Base-by-base conservation (phyloP, 2,113 vertebrate genomes). In the Etheostoma spectabile region DNA sequence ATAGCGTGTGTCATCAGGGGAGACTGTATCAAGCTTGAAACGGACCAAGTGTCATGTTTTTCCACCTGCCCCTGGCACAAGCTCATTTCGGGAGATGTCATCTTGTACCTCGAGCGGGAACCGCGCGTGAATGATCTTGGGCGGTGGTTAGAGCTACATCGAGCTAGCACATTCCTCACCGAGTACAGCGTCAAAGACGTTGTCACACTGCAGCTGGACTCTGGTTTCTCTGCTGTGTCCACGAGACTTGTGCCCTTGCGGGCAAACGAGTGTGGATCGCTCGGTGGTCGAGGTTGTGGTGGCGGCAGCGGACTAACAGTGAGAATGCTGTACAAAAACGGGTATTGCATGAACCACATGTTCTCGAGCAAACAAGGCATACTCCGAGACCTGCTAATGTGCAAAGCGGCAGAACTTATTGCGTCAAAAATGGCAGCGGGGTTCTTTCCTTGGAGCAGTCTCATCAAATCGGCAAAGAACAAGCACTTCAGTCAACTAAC, bases 261-360 rank as follows among this genome's bases (percentile, higher is more conserved):
- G 38, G 38, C 38, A 38, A 38, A 2, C 38, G 38, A 38, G 38
- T 10, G 8, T 38, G 38, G 38, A 10, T 38, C 38, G 8, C 38
- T 10, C 30, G 4, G 30, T 30, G 30, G 30, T 30, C 30, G 30
- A 30, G 30, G 30, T 30, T 30, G 30, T 30, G 30, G 30, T 30
- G 30, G 30, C 30, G 30, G 30, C 30, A 30, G 30, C 30, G 30
- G 30, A 30, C 2, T 38, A 10, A 38, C 35, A 10, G 35, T 38
- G 35, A 38, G 35, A 38, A 10, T 38, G 35, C 35, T 38, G 35
- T 38, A 38, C 35, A 38, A 38, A 38, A 8, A 38, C 8, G 35
- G 35, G 35, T 70, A 63, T 5, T 82, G 64, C 12, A 46, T 76
- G 72, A 82, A 82, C 13, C 80, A 82, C 24, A 8, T 82, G 7